Base-by-base conservation (phyloP, 1,140 invertebrate species). In the Apis dorsata region DNA sequence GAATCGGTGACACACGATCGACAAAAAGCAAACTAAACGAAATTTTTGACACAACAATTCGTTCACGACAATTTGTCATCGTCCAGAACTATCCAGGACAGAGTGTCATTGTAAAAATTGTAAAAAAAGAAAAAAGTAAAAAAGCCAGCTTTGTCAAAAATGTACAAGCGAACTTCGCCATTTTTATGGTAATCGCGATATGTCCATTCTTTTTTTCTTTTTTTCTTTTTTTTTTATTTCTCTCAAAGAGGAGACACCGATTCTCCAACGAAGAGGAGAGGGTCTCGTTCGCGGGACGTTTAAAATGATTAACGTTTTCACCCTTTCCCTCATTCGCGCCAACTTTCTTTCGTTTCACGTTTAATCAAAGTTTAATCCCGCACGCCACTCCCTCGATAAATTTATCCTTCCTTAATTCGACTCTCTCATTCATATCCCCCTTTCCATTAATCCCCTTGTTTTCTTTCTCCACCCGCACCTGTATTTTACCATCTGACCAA, bases 161-260 rank as follows among this genome's bases (percentile, higher is more conserved):
- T 17, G 0, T 57, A 60, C 9, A n/a, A 21, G 8, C 1, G 55
- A 79, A 79, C 55, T 72, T 79, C 28, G 57, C 55, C 59, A 79
- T 79, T 79, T 79, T 51, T 71, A 79, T 63, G 78, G 55, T 72
- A 79, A 79, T 63, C 49, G 17, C 9, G 53, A 7, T 24, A 12
- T n/a, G 12, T 21, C 3, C 17, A 51, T 74, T 57, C 28, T 15
- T 44, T 44, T 4, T 34, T 7, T 7, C 7, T 44, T 44, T 34
- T 34, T 34, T 34, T 34, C 7, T 44, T 44, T 44, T 34, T 34
- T 34, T 34, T 34, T 44, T 44, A 44, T 7, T 44, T 44, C 34
- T 44, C 5, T 44, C 34, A 44, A 44, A 44, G 2, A 44, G 5
- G 34, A 44, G 34, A 4, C 4, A 34, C 17, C 24, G 60, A 51